Conservation (phyloP, 2,113 vertebrate genomes). For the Pseudorasbora parva region DNA sequence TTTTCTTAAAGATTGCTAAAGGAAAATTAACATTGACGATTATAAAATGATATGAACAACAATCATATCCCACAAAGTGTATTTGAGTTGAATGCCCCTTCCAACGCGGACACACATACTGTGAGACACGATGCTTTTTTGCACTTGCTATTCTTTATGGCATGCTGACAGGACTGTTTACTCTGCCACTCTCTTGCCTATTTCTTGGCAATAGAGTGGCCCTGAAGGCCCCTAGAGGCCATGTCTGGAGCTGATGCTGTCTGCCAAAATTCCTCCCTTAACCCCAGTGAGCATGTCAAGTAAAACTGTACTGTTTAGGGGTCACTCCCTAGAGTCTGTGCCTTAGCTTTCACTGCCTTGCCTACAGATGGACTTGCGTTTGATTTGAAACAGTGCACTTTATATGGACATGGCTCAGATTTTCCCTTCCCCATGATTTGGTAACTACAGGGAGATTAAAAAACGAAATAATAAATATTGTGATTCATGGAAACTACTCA, state of each 20-base stretch:
- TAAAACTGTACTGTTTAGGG: slow-evolving; percentile 78
- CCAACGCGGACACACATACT: neutral
- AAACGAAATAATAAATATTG: neutral
- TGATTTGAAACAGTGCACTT: slow-evolving; percentile 64
- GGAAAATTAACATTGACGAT: neutral
- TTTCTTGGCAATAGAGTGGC: slow-evolving; percentile 36
- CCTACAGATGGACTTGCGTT: slow-evolving; percentile 58
- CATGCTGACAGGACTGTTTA: slow-evolving; percentile 25
- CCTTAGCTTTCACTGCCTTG: slow-evolving; percentile 47
- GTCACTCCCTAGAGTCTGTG: slow-evolving; percentile 69
- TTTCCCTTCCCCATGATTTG: slow-evolving; percentile 47
- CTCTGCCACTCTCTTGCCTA: neutral
- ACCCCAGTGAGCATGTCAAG: slow-evolving; percentile 72
- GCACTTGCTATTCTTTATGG: neutral
- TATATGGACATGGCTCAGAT: slow-evolving; percentile 63
- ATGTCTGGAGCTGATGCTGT: slow-evolving; percentile 58
- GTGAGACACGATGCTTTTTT: neutral
- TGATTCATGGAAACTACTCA: slow-evolving; percentile 3
- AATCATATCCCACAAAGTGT: neutral
- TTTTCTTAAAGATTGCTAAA: neutral
- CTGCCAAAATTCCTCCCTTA: slow-evolving; percentile 63
- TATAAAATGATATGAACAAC: neutral
- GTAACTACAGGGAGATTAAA: neutral
- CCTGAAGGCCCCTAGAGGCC: slow-evolving; percentile 37
- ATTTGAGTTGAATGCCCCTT: neutral